Conservation (phyloP, 2,113 vertebrate genomes). For the Bos indicus region DNA sequence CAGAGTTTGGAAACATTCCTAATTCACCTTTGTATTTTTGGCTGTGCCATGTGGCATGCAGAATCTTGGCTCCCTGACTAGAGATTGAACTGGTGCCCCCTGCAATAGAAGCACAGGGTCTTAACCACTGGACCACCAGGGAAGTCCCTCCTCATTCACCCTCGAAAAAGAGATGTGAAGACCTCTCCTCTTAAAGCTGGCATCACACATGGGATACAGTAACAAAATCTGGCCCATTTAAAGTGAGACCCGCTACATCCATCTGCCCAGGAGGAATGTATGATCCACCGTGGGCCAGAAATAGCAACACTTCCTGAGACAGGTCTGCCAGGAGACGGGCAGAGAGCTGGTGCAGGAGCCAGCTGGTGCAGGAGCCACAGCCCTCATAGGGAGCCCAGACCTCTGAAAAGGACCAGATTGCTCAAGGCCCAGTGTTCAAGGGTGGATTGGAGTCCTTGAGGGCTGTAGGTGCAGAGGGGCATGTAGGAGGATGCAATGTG, state of each 20-base stretch:
- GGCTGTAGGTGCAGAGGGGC: rapidly evolving
- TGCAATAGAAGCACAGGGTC: not conserved
- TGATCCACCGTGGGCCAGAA: not conserved
- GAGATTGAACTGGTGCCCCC: rapidly evolving
- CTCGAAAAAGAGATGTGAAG: not conserved
- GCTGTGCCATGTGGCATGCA: not conserved
- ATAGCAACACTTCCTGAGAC: no score
- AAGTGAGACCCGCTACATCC: not conserved
- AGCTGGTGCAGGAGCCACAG: not conserved
- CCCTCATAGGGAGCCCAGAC: not conserved
- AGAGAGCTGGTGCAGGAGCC: not conserved
- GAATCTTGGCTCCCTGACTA: not conserved
- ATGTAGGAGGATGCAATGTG: no score
- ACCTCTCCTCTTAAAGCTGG: not conserved
- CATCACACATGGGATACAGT: rapidly evolving
- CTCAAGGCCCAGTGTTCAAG: not conserved
- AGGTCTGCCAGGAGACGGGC: rapidly evolving
- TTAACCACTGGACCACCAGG: not conserved
- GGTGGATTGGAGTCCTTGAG: rapidly evolving
- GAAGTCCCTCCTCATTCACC: not conserved
- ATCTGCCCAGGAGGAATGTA: not conserved
- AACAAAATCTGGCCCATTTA: rapidly evolving
- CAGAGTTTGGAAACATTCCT: not conserved
- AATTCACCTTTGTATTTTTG: not conserved
- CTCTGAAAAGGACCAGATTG: not conserved